Conservation (phyloP, 2,113 vertebrate genomes). For the Xerus inauris region DNA sequence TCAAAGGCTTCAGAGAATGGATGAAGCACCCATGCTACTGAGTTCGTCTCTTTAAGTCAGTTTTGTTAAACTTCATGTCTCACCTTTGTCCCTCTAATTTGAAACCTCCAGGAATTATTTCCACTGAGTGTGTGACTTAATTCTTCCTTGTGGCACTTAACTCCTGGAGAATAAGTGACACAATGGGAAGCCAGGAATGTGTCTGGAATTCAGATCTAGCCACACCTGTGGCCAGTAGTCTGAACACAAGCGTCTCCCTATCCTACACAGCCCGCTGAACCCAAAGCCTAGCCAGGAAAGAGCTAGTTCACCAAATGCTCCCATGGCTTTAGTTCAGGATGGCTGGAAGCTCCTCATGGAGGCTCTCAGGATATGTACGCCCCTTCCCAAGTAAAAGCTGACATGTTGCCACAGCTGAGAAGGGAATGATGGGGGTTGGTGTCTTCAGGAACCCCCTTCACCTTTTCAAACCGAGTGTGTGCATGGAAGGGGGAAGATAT, state of each 20-base stretch:
- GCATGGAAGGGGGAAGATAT: not conserved
- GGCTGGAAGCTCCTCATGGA: not conserved
- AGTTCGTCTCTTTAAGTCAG: not conserved
- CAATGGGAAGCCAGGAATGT: not conserved
- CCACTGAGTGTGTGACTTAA: not conserved
- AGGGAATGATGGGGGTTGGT: not conserved
- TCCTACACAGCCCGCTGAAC: not conserved
- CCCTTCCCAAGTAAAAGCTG: not conserved
- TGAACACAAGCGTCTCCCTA: not conserved
- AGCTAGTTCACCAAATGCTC: not conserved
- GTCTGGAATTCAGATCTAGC: not conserved
- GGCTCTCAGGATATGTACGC: not conserved
- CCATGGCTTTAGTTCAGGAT: not conserved
- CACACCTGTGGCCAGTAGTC: not conserved
- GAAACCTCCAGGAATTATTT: slow-evolving; percentile 22
- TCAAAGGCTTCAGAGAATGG: not conserved
- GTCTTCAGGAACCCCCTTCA: slow-evolving; percentile 54
- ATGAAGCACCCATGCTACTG: not conserved
- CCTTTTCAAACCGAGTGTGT: slow-evolving; percentile 48
- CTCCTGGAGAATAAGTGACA: not conserved
- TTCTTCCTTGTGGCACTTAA: slow-evolving; percentile 18
- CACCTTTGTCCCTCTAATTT: not conserved
- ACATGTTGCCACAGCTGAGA: not conserved
- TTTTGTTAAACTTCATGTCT: not conserved
- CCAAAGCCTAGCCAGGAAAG: not conserved